A percentile compares a stretch with the other conserved stretches of the same genome.
Conservation (phyloP, 2,888 invertebrate genomes). For the Sphinx pinastri region DNA sequence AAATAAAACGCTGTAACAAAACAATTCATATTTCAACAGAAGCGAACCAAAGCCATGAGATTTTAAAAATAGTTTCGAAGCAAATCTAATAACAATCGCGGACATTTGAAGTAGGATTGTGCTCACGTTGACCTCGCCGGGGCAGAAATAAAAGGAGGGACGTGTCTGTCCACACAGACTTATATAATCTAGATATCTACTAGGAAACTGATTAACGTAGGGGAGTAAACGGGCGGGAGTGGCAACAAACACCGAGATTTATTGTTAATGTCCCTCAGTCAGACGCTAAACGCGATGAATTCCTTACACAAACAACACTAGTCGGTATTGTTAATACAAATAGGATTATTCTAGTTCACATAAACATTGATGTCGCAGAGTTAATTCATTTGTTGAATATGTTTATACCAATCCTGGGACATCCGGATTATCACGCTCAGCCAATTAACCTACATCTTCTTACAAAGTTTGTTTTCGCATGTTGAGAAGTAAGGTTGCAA, state of each 20-base stretch:
- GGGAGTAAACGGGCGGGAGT: constrained; percentile 50
- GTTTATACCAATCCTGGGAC: constrained; percentile 13
- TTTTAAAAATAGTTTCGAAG: constrained; percentile 50
- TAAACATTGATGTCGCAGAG: constrained; percentile 35
- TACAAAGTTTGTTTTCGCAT: constrained; percentile 40
- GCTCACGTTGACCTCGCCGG: constrained; percentile 55
- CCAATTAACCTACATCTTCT: constrained; percentile 47
- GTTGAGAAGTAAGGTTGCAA: constrained; percentile 51
- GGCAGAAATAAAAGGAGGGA: constrained; percentile 57
- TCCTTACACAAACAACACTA: constrained; percentile 58
- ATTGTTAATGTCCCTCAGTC: constrained; percentile 72
- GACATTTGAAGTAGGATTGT: constrained; percentile 54
- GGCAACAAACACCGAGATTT: constrained; percentile 73
- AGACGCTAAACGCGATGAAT: constrained; percentile 69
- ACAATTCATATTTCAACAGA: constrained; percentile 42
- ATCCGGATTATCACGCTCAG: constrained; percentile 20
- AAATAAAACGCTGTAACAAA: constrained; percentile 26
- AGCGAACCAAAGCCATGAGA: constrained; percentile 28
- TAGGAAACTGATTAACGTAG: constrained; percentile 74
- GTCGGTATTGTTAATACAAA: constrained; percentile 38
- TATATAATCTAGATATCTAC: constrained; percentile 66
- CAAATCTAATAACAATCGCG: constrained; percentile 59
- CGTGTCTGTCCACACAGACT: constrained; percentile 54
- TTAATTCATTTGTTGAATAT: constrained; percentile 33
- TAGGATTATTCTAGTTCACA: constrained; percentile 39